Conservation (phyloP, 2,888 invertebrate species). For the Brenthis daphne region DNA sequence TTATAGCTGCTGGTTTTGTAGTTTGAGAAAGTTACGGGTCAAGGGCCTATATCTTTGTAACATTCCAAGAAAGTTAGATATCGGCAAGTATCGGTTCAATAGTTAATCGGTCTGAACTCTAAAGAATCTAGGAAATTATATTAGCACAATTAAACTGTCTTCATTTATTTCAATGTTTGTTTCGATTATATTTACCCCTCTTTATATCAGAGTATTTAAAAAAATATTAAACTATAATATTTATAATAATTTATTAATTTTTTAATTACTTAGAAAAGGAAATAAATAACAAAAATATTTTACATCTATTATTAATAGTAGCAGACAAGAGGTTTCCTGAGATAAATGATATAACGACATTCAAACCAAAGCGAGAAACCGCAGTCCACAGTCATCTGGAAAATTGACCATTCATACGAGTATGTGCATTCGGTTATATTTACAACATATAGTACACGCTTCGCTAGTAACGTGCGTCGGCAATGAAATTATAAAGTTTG, state of each 20-base stretch:
- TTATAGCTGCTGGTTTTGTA: slow-evolving; percentile 56
- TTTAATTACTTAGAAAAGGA: no score
- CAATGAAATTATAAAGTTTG: no score
- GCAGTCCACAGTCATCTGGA: not conserved
- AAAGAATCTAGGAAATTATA: slow-evolving; percentile 29
- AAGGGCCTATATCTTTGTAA: slow-evolving; percentile 59
- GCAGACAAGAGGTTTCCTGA: not conserved
- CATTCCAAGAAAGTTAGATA: slow-evolving; percentile 53
- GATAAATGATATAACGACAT: not conserved
- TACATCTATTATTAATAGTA: no score
- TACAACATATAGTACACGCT: no score
- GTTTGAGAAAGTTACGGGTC: slow-evolving; percentile 65
- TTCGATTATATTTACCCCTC: no score
- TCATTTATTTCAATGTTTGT: no score
- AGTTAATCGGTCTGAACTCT: slow-evolving; percentile 31
- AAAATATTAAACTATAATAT: not conserved
- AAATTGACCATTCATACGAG: not conserved
- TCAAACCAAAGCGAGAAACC: not conserved
- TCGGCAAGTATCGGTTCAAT: slow-evolving; percentile 36
- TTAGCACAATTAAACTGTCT: slow-evolving; percentile 18
- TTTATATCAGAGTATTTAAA: not conserved
- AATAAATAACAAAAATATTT: no score
- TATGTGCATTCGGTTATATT: not conserved
- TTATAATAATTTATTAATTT: no score
- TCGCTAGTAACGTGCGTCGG: no score